These are phyloP conservation scores for Sericinus montela DNA, from an alignment of 2,888 invertebrate genomes.

Conservation along the genomic window DNA sequence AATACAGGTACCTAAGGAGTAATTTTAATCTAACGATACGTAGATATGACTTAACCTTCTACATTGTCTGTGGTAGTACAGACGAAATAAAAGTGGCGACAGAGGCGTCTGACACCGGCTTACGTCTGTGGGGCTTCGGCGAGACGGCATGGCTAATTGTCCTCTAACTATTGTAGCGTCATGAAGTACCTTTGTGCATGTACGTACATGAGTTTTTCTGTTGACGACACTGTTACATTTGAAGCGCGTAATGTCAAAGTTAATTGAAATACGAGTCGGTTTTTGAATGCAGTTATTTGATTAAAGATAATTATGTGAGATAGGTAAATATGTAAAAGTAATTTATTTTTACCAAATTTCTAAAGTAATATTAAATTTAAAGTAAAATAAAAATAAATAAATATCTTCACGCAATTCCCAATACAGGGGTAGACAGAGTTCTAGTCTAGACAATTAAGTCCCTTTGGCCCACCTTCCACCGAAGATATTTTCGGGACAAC, in stretches of 20 bases:
- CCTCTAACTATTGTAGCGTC: conserved; percentile 42
- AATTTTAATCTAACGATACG: no score
- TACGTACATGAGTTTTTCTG: background rate
- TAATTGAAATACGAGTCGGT: background rate
- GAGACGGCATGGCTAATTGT: conserved; percentile 68
- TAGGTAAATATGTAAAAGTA: no score
- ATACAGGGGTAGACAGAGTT: no score
- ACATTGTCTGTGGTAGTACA: conserved; percentile 31
- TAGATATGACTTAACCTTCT: conserved; percentile 27
- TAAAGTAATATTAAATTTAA: no score
- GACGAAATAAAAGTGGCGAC: conserved; percentile 64
- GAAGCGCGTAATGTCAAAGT: background rate
- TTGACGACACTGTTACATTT: background rate
- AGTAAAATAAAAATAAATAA: no score
- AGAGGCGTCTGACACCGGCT: conserved; percentile 64
- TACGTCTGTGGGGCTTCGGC: conserved; percentile 69
- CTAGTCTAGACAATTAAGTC: no score
- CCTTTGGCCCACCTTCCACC: no score
- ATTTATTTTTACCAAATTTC: no score
- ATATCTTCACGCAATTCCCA: no score
- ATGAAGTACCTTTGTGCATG: conserved; percentile 1
- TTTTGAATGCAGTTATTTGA: background rate
- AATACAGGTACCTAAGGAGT: no score
- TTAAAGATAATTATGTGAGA: no score
- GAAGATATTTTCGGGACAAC: no score